Base-by-base conservation (phyloP, 2,797 vertebrate genomes). In the Cetoscarus ocellatus region DNA sequence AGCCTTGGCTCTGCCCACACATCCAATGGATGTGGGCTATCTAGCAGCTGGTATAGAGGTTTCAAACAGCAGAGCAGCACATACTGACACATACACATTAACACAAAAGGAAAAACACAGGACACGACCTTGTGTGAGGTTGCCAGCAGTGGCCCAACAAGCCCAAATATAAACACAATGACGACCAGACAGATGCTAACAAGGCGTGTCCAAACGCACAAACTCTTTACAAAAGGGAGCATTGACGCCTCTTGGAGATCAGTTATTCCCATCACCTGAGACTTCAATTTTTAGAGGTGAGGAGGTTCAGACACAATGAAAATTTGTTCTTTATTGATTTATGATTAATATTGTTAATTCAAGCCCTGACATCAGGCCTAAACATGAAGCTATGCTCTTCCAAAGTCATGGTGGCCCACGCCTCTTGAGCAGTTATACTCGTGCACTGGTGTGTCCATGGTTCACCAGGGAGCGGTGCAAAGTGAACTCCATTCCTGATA, bases 41-140 rank as follows among this genome's bases (percentile, higher is more conserved):
- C 83, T 77, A 88, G 87, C 90, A 93, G 91, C 90, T 91, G 91
- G 77, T 86, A 85, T 80, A 80, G 77, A 62, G 57, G 60, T 76
- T 86, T 83, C 62, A 84, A 67, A 79, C 67, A 80, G 45, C 50
- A 38, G 45, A 42, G 3, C 56, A 13, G 5, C 51, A n/a, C 17
- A 51, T 18, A 18, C 17, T 7, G 38, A 27, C 19, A 54, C 52
- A 67, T 43, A 15, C 12, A n/a, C 12, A 38, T 47, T 38, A 48
- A 51, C 53, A 62, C 14, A 48, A 15, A 48, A 43, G 17, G 35
- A 50, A 52, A 54, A 38, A 19, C 45, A 69, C 65, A 70, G 66
- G 59, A 78, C 61, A 72, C 18, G 47, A 70, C 70, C 79, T 87
- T 65, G 52, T 67, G 62, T 34, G 50, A 70, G 62, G 35, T 62